Conservation (phyloP, 1,140 invertebrate species). For the Formica selysi region DNA sequence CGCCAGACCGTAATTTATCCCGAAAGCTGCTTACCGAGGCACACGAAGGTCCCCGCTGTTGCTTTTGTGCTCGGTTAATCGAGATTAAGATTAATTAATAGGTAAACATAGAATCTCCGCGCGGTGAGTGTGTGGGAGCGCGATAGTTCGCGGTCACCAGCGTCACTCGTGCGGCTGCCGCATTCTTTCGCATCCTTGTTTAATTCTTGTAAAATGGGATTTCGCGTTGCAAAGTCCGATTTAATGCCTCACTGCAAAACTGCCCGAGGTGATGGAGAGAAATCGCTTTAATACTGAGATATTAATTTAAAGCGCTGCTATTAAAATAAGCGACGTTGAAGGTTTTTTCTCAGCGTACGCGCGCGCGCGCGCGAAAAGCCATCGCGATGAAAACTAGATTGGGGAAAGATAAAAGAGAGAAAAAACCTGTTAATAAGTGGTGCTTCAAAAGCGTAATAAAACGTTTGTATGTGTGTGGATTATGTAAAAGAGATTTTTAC, state of each 20-base stretch:
- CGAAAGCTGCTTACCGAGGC: slow-evolving; percentile 34
- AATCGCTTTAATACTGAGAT: slow-evolving; percentile 56
- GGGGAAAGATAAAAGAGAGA: slow-evolving; percentile 55
- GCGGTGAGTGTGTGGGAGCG: neutral
- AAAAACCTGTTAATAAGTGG: slow-evolving; percentile 55
- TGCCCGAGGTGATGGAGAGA: slow-evolving; percentile 18
- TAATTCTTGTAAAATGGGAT: slow-evolving; percentile 54
- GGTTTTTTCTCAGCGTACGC: slow-evolving; percentile 26
- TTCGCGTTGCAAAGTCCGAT: slow-evolving; percentile 50
- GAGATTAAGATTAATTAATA: slow-evolving; percentile 58
- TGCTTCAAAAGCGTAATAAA: slow-evolving; percentile 61
- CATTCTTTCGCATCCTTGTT: slow-evolving; percentile 14
- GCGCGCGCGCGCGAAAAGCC: slow-evolving; percentile 34
- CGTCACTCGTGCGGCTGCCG: neutral
- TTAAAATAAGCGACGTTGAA: slow-evolving; percentile 53
- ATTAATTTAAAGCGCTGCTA: slow-evolving; percentile 57
- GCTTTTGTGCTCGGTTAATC: slow-evolving; percentile 42
- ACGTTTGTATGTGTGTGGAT: slow-evolving; percentile 43
- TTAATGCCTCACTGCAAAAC: slow-evolving; percentile 44
- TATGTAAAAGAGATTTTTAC: slow-evolving; percentile 63
- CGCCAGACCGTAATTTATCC: slow-evolving; percentile 16
- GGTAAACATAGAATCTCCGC: slow-evolving; percentile 13
- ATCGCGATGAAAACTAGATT: slow-evolving; percentile 57
- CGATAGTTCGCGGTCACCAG: slow-evolving; percentile 20
- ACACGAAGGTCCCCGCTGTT: neutral